Percentiles rank a stretch among this genome's conserved stretches.
These are phyloP conservation scores for Coryphaenoides rupestris DNA, from an alignment of 2,113 vertebrate genomes.

Conservation along the genomic window DNA sequence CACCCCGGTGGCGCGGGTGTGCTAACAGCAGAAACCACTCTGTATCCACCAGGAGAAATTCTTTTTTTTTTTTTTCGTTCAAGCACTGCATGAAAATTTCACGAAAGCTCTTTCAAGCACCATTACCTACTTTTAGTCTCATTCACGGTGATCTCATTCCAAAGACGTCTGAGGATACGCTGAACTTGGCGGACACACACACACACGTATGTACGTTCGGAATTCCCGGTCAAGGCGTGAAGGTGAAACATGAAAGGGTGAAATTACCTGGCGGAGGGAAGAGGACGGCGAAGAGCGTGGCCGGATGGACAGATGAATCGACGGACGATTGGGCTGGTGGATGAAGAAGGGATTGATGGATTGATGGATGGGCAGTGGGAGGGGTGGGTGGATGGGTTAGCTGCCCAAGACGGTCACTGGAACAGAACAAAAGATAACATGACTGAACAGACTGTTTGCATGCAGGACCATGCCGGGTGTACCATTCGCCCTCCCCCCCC, in stretches of 20 bases:
- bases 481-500: too few species aligned
- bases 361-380: too few species aligned
- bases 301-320: neutral
- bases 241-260: too few species aligned
- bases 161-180: neutral
- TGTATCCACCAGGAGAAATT: slow-evolving; percentile 47
- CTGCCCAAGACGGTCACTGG: too few species aligned
- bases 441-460: too few species aligned
- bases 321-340: neutral
- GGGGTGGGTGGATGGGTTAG: too few species aligned
- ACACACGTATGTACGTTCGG: too few species aligned
- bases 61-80: slow-evolving; percentile 23
- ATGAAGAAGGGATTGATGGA: neutral
- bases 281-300: neutral
- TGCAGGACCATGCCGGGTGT: too few species aligned
- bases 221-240: too few species aligned
- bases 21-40: slow-evolving; percentile 27
- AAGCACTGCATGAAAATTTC: slow-evolving; percentile 45
- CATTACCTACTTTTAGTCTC: slow-evolving; percentile 27
- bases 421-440: too few species aligned
- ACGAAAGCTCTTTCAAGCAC: slow-evolving; percentile 40
- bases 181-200: too few species aligned
- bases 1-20: neutral
- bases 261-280: too few species aligned
- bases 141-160: slow-evolving; percentile 7